Evolutionary conservation across 1,140 invertebrate species (phyloP), one percentile per base, ranked within the genome.

Genomic region (Ptiloglossa arizonensis): DNA sequence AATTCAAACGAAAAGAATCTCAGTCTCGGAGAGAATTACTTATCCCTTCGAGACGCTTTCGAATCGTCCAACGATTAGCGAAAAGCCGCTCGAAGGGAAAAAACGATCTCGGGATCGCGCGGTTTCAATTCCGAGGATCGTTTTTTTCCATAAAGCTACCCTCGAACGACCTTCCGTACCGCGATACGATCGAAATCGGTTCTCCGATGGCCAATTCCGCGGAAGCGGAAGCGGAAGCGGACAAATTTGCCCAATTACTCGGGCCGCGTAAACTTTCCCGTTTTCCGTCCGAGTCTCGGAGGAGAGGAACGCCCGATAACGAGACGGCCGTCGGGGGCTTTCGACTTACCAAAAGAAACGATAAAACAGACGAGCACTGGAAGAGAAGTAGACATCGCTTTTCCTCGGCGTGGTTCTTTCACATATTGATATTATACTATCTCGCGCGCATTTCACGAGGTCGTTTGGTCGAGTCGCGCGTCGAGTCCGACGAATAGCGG

Each of bases 311-410:
- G 24, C 13, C 13, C 32, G 48, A 41, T 22, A 38, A 22, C 50
- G 29, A 17, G 1, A 19, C 29, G 29, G 5, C 1, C 2, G 19
- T 32, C 5, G 35, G 11, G 35, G 11, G 11, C 2, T 56, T 29
- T 22, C 11, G 3, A 89, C 90, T 90, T 73, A 91, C 90, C 90
- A 89, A 91, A 91, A 91, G 73, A 91, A 91, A 91, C 86, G 68
- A 91, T 89, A 88, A 91, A 87, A 83, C 78, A 90, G 86, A 90
- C 66, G 79, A 91, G 72, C 82, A 80, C 79, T 76, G 86, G 85
- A 87, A 88, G 86, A 88, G 82, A 86, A 85, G 89, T 88, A 89
- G 90, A 89, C 90, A 91, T 91, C 81, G 89, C 89, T 91, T 87
- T 76, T 85, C 80, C 73, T 72, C 66, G 80, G 68, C 83, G 86